Evolutionary conservation across 2,797 vertebrate species (phyloP), one percentile per base, ranked within the genome.

Genomic region (Dicrostonyx torquatus): DNA sequence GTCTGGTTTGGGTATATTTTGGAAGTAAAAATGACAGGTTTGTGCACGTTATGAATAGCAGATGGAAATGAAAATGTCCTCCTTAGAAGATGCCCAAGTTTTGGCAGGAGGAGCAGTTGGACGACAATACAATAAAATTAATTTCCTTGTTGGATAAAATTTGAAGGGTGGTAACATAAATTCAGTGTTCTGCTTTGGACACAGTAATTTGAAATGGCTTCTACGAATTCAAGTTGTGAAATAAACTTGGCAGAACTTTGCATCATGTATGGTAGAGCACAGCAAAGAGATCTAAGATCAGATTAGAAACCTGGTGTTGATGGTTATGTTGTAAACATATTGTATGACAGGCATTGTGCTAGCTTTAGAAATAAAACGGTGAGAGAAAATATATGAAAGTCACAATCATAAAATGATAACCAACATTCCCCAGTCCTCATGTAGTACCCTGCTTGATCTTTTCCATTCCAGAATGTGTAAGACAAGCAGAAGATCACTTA

Each of bases 71-170:
- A 20, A 84, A 89, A n/a, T 43, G 6, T 68, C 8, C 10, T 55
- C 58, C 6, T 34, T 62, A 68, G 22, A 50, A n/a, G 26, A 85
- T 45, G 37, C n/a, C 24, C 18, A 76, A 6, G 8, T 50, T 90
- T 97, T 87, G 64, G 43, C 40, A 48, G 84, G 48, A 85, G 24
- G 70, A 93, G 1, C 64, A 87, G 37, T 70, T 88, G 37, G 85
- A 48, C 7, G 55, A 34, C 53, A 78, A 88, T 17, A 53, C 1
- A 70, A 87, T 37, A 53, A 6, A 78, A 73, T 62, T 73, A 80
- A 72, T 90, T 86, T 82, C 17, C 20, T 60, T 34, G 34, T 7
- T 92, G 17, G 4, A 9, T 84, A 83, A 87, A 55, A 76, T n/a
- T 43, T 91, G 45, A 66, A n/a, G 6, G 72, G n/a, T 58, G 37